A percentile compares a stretch with the other conserved stretches of the same genome.
Conservation (phyloP, 2,797 vertebrate species). For the Ibycter americanus region DNA sequence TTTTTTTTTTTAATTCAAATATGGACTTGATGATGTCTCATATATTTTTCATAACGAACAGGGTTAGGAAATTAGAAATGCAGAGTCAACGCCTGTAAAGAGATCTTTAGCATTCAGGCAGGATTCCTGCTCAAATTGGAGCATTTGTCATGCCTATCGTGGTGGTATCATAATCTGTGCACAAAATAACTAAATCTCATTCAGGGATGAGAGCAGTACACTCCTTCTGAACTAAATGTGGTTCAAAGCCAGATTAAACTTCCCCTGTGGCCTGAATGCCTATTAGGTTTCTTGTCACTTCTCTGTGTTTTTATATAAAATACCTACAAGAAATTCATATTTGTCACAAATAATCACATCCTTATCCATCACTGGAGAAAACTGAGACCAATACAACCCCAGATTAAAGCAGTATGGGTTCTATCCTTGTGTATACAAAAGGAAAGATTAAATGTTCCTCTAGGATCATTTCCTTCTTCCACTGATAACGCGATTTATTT, state of each 20-base stretch:
- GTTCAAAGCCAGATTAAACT: not conserved
- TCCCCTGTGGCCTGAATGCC: not conserved
- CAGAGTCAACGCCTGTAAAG: not conserved
- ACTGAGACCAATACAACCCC: not conserved
- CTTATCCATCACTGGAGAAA: conserved; percentile 18
- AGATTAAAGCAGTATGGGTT: not conserved
- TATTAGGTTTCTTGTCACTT: not conserved
- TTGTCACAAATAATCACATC: conserved; percentile 8
- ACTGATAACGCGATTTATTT: not conserved
- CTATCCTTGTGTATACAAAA: not conserved
- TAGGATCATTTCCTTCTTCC: not conserved
- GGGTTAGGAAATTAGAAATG: not conserved
- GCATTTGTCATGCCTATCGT: conserved; percentile 15
- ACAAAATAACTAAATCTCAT: not conserved
- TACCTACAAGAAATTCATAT: conserved; percentile 1
- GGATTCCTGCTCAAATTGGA: not conserved
- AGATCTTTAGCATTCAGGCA: not conserved
- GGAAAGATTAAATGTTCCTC: not conserved
- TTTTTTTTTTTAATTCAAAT: not conserved
- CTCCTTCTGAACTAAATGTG: not conserved
- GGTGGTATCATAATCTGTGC: not conserved
- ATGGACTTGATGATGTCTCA: not conserved
- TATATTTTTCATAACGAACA: not conserved
- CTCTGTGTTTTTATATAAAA: not conserved
- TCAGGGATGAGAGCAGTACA: not conserved